A percentile compares a stretch with the other conserved stretches of the same genome.
Evolutionary conservation across 1,140 invertebrate species (phyloP).

Genomic region (Saccostrea echinata): DNA sequence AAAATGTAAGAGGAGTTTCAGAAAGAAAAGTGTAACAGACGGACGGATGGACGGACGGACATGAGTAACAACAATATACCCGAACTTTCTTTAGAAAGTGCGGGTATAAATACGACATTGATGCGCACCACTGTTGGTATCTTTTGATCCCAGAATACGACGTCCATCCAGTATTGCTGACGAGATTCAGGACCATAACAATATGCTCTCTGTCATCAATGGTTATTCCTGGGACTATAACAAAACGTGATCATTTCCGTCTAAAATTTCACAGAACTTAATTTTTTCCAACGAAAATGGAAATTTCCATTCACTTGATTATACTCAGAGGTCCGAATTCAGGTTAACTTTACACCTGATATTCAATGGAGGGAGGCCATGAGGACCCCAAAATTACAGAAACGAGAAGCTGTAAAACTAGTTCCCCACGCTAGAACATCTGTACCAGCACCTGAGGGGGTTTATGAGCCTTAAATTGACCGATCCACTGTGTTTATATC

Average conservation of each 20-base stretch:
- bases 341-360: neutral
- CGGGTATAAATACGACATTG: no score
- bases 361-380: slow-evolving; percentile 2
- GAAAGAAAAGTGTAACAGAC: no score
- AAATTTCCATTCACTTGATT: slow-evolving; percentile 10
- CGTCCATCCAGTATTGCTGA: neutral
- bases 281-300: neutral
- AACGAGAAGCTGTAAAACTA: neutral
- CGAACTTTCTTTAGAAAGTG: no score
- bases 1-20: no score
- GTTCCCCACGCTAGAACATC: slow-evolving; percentile 2
- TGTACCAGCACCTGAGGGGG: slow-evolving; percentile 23
- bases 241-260: neutral
- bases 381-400: slow-evolving; percentile 10
- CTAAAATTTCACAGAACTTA: neutral
- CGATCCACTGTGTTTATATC: neutral
- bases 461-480: slow-evolving; percentile 18
- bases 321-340: neutral
- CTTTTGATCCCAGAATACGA: no score
- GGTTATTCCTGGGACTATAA: neutral
- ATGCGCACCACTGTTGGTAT: no score
- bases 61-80: no score
- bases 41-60: no score
- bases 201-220: neutral
- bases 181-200: neutral